Evolutionary conservation across 2,888 invertebrate genomes (phyloP), one percentile per base, ranked within the genome.

Genomic region (Lasioglossum malachurum): DNA sequence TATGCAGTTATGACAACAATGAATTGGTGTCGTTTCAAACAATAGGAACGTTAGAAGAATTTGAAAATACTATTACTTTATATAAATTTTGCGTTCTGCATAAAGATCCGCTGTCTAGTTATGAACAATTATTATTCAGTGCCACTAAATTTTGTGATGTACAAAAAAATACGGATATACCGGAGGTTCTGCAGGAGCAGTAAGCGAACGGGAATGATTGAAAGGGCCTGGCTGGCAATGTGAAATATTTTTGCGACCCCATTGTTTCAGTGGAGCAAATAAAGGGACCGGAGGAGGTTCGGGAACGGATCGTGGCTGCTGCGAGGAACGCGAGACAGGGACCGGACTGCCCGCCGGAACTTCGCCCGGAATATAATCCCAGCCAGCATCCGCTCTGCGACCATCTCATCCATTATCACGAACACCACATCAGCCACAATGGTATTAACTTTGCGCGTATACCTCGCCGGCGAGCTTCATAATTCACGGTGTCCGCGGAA

Each of bases 261-360:
- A 14, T 76, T 76, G 76, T 83, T 95, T 57, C 95, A 97, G 97
- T 98, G 96, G 97, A 98, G 95, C 97, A 97, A 96, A 96, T 97
- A 78, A 97, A 97, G 95, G 97, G 97, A 78, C 96, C 96, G 91
- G 96, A 96, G 81, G 97, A 97, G 93, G 96, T 97, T 91, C 96
- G 97, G 90, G 97, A 97, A 91, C 97, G 97, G 93, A 96, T 97
- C 82, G 96, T 97, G 75, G 95, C 96, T 75, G 97, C 97, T 49
- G 97, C 97, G 82, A 96, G 96, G 93, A 96, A 97, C 92, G 96
- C 96, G 75, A 96, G 96, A 91, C 96, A 96, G 93, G 96, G 95
- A 91, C 96, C 96, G 90, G 96, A 96, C 90, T 96, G 96, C 93
- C 96, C 96, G 80, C 95, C 96, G 89, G 96, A 96, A 94, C 95